Evolutionary conservation across 2,888 invertebrate species (phyloP).

Genomic region (Drosophila subquinaria): DNA sequence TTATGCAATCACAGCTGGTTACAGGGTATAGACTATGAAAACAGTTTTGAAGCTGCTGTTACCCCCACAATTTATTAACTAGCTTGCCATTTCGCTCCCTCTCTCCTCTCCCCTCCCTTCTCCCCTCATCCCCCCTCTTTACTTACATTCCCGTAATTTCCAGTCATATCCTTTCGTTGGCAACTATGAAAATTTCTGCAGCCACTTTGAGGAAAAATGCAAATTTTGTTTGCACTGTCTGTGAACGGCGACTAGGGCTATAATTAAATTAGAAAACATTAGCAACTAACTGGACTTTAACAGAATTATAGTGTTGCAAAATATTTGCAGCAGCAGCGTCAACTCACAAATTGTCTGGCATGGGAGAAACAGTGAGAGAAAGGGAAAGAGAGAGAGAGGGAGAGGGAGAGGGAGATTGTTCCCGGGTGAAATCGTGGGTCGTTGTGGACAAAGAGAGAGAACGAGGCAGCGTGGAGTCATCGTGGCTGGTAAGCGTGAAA

Average conservation of each 20-base stretch:
- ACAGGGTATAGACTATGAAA: slow-evolving; percentile 20
- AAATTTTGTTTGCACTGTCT: slow-evolving; percentile 48
- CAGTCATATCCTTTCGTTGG: slow-evolving; percentile 4
- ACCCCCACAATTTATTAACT: slow-evolving; percentile 31
- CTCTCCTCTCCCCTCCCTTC: background rate
- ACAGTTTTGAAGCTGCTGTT: slow-evolving; percentile 31
- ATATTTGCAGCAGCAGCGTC: slow-evolving; percentile 42
- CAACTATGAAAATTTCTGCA: slow-evolving; percentile 53
- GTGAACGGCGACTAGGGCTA: slow-evolving; percentile 26
- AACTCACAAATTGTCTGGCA: slow-evolving; percentile 23
- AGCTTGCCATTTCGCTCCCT: background rate
- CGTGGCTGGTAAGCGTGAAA: slow-evolving; percentile 57
- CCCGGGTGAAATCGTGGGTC: background rate
- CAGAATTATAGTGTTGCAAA: slow-evolving; percentile 52
- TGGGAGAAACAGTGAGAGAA: background rate
- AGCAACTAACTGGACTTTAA: slow-evolving; percentile 64
- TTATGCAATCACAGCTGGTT: background rate
- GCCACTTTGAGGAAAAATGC: slow-evolving; percentile 62
- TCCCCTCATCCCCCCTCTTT: background rate
- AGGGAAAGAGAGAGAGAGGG: background rate
- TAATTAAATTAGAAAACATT: slow-evolving; percentile 70
- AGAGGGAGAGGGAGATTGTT: background rate
- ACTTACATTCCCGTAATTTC: background rate
- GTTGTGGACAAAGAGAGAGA: background rate
- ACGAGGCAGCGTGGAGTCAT: slow-evolving; percentile 1